Evolutionary conservation across 2,797 vertebrate species (phyloP).

Genomic region (Gila robusta): DNA sequence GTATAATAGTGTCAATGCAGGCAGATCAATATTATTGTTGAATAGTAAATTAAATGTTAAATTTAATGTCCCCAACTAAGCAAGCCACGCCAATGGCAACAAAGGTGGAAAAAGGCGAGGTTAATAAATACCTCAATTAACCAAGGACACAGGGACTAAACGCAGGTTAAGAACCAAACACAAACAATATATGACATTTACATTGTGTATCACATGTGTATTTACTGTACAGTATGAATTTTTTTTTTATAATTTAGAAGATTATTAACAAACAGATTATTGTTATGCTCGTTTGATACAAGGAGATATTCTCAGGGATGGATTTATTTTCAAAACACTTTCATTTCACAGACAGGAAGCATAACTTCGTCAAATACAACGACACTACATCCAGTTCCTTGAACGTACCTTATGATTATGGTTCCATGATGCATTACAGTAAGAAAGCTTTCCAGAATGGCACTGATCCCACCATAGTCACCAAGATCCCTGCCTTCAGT

Average conservation of each 20-base stretch:
- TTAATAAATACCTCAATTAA: too few relatives aligned
- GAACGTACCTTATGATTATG: constrained; percentile 93
- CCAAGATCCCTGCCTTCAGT: constrained; percentile 86
- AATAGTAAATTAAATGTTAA: too few relatives aligned
- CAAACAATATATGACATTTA: not conserved
- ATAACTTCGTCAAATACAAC: constrained; percentile 89
- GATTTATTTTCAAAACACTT: constrained; percentile 4
- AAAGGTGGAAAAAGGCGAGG: too few relatives aligned
- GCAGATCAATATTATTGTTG: too few relatives aligned
- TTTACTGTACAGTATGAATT: not conserved
- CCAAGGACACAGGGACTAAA: too few relatives aligned
- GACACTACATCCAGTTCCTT: constrained; percentile 83
- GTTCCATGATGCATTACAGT: constrained; percentile 96
- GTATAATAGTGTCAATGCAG: too few relatives aligned
- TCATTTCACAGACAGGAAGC: constrained; percentile 76
- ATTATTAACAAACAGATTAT: not conserved
- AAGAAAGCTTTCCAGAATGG: constrained; percentile 87
- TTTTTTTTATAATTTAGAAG: not conserved
- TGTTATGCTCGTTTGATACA: not conserved
- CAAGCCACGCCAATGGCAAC: too few relatives aligned
- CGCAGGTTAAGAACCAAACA: not conserved
- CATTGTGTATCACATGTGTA: not conserved
- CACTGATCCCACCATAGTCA: constrained; percentile 88
- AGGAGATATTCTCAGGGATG: not conserved
- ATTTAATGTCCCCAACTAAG: too few relatives aligned